A percentile compares a stretch with the other conserved stretches of the same genome.
phyloP scores from a whole-genome alignment of 2,113 vertebrate genomes.

The Cyanistes caeruleus region DNA sequence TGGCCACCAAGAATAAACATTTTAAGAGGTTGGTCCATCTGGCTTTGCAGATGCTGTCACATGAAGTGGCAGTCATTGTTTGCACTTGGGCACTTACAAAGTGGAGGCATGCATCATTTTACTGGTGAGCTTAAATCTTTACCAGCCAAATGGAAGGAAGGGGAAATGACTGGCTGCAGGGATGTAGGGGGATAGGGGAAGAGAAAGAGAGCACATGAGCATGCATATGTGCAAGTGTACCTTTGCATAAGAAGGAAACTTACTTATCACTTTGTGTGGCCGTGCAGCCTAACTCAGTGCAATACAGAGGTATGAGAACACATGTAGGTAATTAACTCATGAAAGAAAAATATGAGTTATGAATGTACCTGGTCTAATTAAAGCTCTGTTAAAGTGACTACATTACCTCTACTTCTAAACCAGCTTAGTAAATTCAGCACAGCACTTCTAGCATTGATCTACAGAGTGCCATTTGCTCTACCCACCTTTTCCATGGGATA shows the following conservation, averaged over 20 bases:
- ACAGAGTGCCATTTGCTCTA: background rate
- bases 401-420: background rate
- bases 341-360: background rate
- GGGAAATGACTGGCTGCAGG: background rate
- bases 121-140: background rate
- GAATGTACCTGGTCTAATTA: background rate
- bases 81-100: background rate
- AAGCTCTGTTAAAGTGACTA: background rate
- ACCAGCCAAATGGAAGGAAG: background rate
- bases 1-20: background rate
- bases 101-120: background rate
- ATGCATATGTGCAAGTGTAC: rapidly evolving
- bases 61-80: background rate
- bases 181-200: background rate
- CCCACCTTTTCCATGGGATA: background rate
- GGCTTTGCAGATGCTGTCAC: background rate
- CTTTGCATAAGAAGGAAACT: background rate
- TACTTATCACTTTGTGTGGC: rapidly evolving
- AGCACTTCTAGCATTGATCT: background rate
- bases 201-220: background rate
- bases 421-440: background rate
- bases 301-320: background rate
- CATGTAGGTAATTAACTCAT: background rate
- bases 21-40: background rate
- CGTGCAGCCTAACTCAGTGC: background rate